These are phyloP conservation scores for Daphoenositta chrysoptera DNA, from an alignment of 2,113 vertebrate genomes.

Conservation along the genomic window DNA sequence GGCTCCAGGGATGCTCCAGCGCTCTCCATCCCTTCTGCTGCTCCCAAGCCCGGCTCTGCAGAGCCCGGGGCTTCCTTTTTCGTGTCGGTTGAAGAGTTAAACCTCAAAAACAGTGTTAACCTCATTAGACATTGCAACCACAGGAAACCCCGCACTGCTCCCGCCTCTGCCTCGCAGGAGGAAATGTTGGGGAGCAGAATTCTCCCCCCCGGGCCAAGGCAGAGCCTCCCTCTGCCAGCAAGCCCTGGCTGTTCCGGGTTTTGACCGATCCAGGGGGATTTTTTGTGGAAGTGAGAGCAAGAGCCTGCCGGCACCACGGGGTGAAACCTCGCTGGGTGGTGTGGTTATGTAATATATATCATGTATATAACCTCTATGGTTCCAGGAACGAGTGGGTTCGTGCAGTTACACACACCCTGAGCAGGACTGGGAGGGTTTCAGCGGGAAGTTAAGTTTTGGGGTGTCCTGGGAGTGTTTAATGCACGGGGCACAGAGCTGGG, in stretches of 20 bases:
- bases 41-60: background rate
- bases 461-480: accelerated
- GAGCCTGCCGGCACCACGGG: accelerated
- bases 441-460: background rate
- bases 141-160: slow-evolving; percentile 24
- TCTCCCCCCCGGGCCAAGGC: background rate
- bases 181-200: background rate
- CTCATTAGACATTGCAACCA: slow-evolving; percentile 37
- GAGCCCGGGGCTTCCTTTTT: background rate
- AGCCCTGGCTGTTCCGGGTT: background rate
- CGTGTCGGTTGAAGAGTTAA: background rate
- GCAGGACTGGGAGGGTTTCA: accelerated
- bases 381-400: accelerated
- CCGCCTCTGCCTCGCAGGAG: background rate
- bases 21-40: background rate
- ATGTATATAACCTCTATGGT: accelerated
- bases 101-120: slow-evolving; percentile 42
- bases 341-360: accelerated
- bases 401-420: accelerated
- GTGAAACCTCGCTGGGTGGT: accelerated
- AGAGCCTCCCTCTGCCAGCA: background rate
- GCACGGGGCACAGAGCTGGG: too few species aligned
- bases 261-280: accelerated
- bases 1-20: background rate
- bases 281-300: background rate